These are phyloP conservation scores for Xenopus tropicalis DNA, from an alignment of 2,113 vertebrate genomes.

Conservation along the genomic window DNA sequence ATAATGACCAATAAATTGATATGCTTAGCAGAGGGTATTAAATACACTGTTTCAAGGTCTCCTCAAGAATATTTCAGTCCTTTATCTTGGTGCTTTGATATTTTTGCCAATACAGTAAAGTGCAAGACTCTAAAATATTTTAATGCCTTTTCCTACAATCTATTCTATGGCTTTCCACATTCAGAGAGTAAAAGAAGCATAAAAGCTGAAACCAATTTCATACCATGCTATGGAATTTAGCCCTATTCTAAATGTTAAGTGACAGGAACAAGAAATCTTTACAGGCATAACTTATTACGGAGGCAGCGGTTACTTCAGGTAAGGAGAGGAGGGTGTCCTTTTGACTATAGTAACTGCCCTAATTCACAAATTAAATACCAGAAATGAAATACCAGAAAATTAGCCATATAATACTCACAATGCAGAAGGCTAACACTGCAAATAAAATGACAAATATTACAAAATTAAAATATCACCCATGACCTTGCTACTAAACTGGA, in stretches of 20 bases:
- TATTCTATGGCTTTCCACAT: slow-evolving; percentile 7
- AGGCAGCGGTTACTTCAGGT: background rate
- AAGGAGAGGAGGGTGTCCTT: background rate
- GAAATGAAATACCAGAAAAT: too few relatives aligned
- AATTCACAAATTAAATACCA: too few relatives aligned
- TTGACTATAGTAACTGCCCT: too few relatives aligned
- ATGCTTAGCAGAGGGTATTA: background rate
- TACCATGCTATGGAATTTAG: slow-evolving; percentile 8
- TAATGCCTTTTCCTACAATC: slow-evolving; percentile 6
- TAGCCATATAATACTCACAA: too few relatives aligned
- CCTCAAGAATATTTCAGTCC: background rate
- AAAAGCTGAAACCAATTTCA: slow-evolving; percentile 19
- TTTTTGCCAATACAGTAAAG: slow-evolving; percentile 4
- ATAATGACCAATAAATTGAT: background rate
- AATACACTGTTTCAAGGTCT: background rate
- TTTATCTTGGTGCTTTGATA: background rate
- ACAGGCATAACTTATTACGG: slow-evolving; percentile 9
- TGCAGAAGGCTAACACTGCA: too few relatives aligned
- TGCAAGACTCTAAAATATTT: slow-evolving; percentile 12
- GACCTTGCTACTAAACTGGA: too few relatives aligned
- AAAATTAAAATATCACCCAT: too few relatives aligned
- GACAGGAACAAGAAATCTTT: background rate
- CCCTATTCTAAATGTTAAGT: slow-evolving; percentile 18
- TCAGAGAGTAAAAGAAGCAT: slow-evolving; percentile 4
- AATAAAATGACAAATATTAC: too few relatives aligned